phyloP scores from a whole-genome alignment of 2,113 vertebrate species.

The Peromyscus polionotus region DNA sequence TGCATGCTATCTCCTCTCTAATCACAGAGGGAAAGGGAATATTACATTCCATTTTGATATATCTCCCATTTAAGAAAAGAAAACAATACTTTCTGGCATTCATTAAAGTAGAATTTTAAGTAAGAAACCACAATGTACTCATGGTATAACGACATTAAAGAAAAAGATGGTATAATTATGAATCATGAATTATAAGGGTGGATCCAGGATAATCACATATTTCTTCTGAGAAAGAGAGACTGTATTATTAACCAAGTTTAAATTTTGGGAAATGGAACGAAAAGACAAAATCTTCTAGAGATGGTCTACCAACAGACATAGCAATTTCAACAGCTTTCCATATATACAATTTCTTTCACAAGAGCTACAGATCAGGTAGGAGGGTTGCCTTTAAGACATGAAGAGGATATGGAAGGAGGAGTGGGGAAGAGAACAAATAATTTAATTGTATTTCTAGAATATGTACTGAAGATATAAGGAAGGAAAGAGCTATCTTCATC shows the following conservation, averaged over 20 bases:
- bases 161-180: not conserved
- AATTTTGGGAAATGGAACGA: not conserved
- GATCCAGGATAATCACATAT: not conserved
- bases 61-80: not conserved
- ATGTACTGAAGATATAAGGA: not conserved
- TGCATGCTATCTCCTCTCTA: not conserved
- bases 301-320: not conserved
- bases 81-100: not conserved
- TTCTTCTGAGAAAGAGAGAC: conserved; percentile 4
- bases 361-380: not conserved
- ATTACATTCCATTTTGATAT: not conserved
- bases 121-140: not conserved
- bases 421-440: not conserved
- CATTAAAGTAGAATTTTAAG: not conserved
- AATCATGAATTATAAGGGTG: not conserved
- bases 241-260: conserved; percentile 13
- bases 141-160: not conserved
- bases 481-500: not conserved
- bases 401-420: not conserved
- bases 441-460: not conserved
- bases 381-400: not conserved
- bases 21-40: not conserved
- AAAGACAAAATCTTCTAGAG: not conserved
- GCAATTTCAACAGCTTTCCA: not conserved
- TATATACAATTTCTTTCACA: not conserved